Evolutionary conservation across 1,140 invertebrate species (phyloP).

Genomic region (Zelostemma sp.): DNA sequence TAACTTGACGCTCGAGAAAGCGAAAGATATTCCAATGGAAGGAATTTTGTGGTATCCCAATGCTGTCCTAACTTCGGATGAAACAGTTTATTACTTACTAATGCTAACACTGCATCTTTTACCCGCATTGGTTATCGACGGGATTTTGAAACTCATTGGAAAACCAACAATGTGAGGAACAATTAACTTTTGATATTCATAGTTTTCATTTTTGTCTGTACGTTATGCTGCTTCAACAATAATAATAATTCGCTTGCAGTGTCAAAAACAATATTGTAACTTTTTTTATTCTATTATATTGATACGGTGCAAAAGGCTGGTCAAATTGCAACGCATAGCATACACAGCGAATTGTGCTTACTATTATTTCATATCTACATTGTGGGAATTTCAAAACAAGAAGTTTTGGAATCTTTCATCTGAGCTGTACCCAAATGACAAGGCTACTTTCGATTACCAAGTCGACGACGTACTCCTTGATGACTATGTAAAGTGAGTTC

Average conservation of each 20-base stretch:
- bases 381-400: slow-evolving; percentile 86
- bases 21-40: slow-evolving; percentile 75
- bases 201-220: too few relatives aligned
- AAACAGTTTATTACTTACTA: slow-evolving; percentile 70
- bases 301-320: slow-evolving; percentile 73
- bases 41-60: slow-evolving; percentile 78
- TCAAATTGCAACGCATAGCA: slow-evolving; percentile 84
- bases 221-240: too few relatives aligned
- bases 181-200: too few relatives aligned
- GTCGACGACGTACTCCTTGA: slow-evolving; percentile 35
- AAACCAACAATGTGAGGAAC: slow-evolving; percentile 84
- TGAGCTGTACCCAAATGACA: slow-evolving; percentile 75
- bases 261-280: too few relatives aligned
- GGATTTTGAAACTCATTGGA: slow-evolving; percentile 73
- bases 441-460: slow-evolving; percentile 75
- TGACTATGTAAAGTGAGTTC: slow-evolving; percentile 57
- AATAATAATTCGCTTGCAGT: too few relatives aligned
- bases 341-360: slow-evolving; percentile 82
- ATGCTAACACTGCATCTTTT: slow-evolving; percentile 77
- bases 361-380: slow-evolving; percentile 82
- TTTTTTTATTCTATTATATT: slow-evolving; percentile 9
- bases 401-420: slow-evolving; percentile 78
- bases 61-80: slow-evolving; percentile 68
- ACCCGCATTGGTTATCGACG: slow-evolving; percentile 79
- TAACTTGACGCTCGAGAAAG: slow-evolving; percentile 69